A percentile compares a stretch with the other conserved stretches of the same genome.
Conservation (phyloP, 2,797 vertebrate genomes). For the Pipistrellus pipistrellus region DNA sequence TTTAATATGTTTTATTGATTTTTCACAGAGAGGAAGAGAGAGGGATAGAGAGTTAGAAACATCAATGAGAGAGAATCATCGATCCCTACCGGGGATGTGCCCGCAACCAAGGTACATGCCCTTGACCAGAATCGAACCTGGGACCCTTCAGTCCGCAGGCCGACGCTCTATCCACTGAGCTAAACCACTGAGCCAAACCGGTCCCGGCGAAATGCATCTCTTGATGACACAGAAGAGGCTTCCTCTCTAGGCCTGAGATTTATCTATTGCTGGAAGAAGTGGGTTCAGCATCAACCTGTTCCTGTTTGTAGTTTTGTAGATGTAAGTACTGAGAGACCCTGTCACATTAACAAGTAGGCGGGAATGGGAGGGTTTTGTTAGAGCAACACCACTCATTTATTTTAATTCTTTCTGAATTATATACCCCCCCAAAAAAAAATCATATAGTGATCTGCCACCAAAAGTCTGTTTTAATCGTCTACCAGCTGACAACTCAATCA, state of each 20-base stretch:
- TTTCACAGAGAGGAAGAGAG: no score
- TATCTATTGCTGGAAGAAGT: neutral
- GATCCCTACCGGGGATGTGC: no score
- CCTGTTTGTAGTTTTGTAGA: neutral
- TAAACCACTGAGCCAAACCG: no score
- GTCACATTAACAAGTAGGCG: neutral
- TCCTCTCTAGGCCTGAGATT: neutral
- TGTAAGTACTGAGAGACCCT: neutral
- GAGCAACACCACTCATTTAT: neutral
- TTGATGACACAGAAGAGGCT: neutral
- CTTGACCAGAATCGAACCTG: no score
- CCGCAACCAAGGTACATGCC: no score
- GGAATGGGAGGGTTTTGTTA: neutral
- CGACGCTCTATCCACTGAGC: no score
- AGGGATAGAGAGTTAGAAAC: no score
- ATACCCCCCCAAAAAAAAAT: neutral
- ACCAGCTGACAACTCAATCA: neutral
- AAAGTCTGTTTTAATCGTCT: conserved; percentile 41
- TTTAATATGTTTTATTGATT: no score
- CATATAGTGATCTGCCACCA: neutral
- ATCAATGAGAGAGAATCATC: no score
- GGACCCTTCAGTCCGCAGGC: no score
- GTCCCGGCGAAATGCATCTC: neutral
- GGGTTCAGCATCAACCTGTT: neutral
- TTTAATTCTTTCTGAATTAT: conserved; percentile 2